Evolutionary conservation across 2,888 invertebrate species (phyloP).

Genomic region (Philaethria dido): DNA sequence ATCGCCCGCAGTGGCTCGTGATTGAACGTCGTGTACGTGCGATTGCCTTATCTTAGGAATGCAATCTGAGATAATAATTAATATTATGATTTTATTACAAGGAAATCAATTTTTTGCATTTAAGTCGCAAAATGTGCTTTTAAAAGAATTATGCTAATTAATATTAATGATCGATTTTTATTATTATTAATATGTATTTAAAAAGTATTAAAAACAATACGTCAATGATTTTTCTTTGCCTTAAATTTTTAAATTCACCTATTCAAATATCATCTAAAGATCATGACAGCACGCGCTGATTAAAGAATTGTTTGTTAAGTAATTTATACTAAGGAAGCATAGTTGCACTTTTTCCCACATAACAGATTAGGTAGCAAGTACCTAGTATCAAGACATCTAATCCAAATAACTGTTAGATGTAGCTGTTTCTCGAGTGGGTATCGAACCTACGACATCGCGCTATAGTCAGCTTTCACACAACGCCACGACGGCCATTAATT

Average conservation of each 20-base stretch:
- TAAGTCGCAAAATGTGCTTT: neutral
- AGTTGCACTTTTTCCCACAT: no score
- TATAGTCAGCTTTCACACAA: no score
- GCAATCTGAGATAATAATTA: conserved; percentile 62
- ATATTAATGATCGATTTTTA: neutral
- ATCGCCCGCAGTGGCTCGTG: conserved; percentile 54
- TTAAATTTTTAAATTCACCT: neutral
- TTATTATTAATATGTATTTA: no score
- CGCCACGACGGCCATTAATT: no score
- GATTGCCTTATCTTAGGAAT: conserved; percentile 71
- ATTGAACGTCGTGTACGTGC: conserved; percentile 59
- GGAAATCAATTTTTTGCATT: conserved; percentile 29
- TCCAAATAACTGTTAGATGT: no score
- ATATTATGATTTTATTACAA: conserved; percentile 25
- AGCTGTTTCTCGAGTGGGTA: no score
- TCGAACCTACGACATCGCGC: no score
- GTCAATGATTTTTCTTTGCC: neutral
- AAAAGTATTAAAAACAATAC: neutral
- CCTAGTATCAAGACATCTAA: no score
- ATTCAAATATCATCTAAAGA: neutral
- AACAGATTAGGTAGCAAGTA: no score
- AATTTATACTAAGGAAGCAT: neutral
- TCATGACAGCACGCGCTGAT: neutral
- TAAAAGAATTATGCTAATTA: neutral
- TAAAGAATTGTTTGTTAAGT: neutral